Evolutionary conservation across 2,797 vertebrate genomes (phyloP).

Genomic region (Pangasius sanitwongsei): DNA sequence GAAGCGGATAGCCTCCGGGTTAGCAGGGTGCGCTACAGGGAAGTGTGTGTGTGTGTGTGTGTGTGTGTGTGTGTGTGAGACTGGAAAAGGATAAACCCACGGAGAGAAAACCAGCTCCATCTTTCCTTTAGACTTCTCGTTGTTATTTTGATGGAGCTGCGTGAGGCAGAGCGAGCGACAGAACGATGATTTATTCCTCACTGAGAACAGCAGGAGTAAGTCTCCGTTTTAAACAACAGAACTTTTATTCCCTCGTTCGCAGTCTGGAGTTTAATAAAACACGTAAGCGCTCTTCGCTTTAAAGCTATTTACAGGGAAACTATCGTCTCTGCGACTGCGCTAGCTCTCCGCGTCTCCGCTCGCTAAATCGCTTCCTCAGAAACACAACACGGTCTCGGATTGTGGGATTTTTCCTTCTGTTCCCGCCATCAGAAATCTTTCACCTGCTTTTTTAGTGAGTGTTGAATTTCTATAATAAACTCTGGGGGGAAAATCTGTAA

Average conservation of each 20-base stretch:
- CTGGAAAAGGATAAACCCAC: neutral
- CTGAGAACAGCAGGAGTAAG: neutral
- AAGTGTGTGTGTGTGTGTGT: neutral
- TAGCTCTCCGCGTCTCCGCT: neutral
- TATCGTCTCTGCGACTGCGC: neutral
- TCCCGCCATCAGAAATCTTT: neutral
- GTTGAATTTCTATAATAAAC: neutral
- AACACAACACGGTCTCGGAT: neutral
- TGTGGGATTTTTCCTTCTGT: neutral
- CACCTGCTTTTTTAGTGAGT: neutral
- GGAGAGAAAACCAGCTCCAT: neutral
- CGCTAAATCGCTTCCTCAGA: neutral
- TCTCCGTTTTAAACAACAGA: neutral
- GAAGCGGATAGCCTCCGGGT: neutral
- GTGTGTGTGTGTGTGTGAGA: neutral
- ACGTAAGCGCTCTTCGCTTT: neutral
- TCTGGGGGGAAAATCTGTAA: neutral
- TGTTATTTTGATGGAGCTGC: neutral
- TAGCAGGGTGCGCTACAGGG: neutral
- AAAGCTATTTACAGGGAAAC: neutral
- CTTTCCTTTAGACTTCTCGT: neutral
- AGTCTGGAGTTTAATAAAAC: neutral
- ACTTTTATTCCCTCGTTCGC: constrained; percentile 8
- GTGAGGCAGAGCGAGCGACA: too few species aligned
- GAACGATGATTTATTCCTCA: neutral